Percentiles rank a stretch among this genome's conserved stretches.
Conservation (phyloP, 1,140 invertebrate species). For the Nylanderia fulva region DNA sequence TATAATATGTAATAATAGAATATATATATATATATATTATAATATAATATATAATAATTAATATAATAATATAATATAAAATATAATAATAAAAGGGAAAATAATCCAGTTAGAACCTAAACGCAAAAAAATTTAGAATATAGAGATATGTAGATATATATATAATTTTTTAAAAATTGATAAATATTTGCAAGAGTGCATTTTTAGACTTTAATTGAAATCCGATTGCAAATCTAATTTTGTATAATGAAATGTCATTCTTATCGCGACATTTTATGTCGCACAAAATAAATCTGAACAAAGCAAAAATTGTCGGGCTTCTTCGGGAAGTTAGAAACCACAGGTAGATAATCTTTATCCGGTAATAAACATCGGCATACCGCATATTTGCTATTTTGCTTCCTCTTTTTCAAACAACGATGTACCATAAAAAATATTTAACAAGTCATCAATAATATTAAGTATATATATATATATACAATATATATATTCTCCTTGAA, state of each 20-base stretch:
- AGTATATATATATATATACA: too few species aligned
- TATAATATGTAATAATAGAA: too few species aligned
- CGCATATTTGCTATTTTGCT: not conserved
- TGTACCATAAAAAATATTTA: not conserved
- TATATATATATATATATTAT: too few species aligned
- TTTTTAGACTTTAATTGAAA: not conserved
- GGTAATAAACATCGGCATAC: not conserved
- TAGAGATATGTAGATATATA: not conserved
- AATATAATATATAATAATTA: too few species aligned
- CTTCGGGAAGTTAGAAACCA: constrained; percentile 7
- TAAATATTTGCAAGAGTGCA: not conserved
- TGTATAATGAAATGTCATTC: not conserved
- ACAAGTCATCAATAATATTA: not conserved
- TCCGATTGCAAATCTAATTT: too few species aligned
- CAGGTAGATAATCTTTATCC: constrained; percentile 28
- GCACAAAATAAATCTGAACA: not conserved
- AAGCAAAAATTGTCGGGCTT: not conserved
- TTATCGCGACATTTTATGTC: not conserved
- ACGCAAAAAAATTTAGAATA: not conserved
- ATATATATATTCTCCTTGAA: not conserved
- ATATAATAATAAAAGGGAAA: not conserved
- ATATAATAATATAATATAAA: too few species aligned
- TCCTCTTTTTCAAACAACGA: not conserved
- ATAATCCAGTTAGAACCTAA: too few species aligned
- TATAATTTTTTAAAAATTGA: not conserved